A percentile compares a stretch with the other conserved stretches of the same genome.
phyloP scores from a whole-genome alignment of 2,888 invertebrate genomes.

The Eudemis profundana region DNA sequence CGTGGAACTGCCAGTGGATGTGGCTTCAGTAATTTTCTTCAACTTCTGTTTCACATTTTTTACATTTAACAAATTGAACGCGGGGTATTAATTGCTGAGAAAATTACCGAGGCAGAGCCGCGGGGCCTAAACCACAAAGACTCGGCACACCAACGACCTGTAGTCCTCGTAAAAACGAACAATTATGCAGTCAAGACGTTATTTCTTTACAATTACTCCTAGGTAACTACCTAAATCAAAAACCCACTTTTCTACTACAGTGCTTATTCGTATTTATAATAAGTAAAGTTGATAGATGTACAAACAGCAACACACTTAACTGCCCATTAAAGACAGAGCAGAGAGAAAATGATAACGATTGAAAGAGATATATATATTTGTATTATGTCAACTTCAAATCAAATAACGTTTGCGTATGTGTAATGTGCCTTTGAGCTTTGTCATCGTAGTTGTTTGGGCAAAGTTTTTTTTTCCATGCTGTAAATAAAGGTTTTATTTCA shows the following conservation, averaged over 20 bases:
- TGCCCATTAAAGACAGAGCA: too few relatives aligned
- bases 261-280: neutral
- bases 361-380: too few relatives aligned
- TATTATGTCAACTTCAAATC: too few relatives aligned
- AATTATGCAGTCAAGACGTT: slow-evolving; percentile 70
- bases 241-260: slow-evolving; percentile 9
- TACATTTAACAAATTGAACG: slow-evolving; percentile 77
- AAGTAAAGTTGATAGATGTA: neutral
- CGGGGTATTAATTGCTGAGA: slow-evolving; percentile 81
- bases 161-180: slow-evolving; percentile 71
- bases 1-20: slow-evolving; percentile 63
- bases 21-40: slow-evolving; percentile 67
- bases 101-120: slow-evolving; percentile 71
- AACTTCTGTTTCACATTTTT: slow-evolving; percentile 75
- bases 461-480: too few relatives aligned
- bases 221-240: slow-evolving; percentile 52
- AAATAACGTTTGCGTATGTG: too few relatives aligned
- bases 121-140: slow-evolving; percentile 76
- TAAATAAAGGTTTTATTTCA: too few relatives aligned
- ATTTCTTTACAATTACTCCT: slow-evolving; percentile 66
- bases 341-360: too few relatives aligned
- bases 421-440: too few relatives aligned
- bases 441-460: too few relatives aligned
- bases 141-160: slow-evolving; percentile 59
- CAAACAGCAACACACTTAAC: too few relatives aligned